Percentiles rank a stretch among this genome's conserved stretches.
These are phyloP conservation scores for Glossosoma conforme DNA, from an alignment of 1,140 invertebrate genomes.

Conservation along the genomic window DNA sequence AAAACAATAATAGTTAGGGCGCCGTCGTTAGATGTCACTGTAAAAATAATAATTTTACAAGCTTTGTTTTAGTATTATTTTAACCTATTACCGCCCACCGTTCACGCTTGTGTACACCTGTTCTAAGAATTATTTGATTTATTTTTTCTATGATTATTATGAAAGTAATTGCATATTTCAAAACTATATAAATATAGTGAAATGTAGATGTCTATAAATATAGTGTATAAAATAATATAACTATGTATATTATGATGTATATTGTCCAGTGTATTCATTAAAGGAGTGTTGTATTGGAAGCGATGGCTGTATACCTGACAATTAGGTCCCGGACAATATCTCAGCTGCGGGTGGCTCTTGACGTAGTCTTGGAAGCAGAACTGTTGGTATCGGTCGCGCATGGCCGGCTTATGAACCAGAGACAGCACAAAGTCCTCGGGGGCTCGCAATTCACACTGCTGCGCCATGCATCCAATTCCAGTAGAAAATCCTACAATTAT, in stretches of 20 bases:
- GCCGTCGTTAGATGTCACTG: too few relatives aligned
- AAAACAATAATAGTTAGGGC: too few relatives aligned
- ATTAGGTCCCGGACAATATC: slow-evolving; percentile 95
- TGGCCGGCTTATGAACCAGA: slow-evolving; percentile 69
- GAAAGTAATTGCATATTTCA: too few relatives aligned
- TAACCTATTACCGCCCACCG: too few relatives aligned
- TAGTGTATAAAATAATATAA: slow-evolving; percentile 5
- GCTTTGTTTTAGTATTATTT: too few relatives aligned
- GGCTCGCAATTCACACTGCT: slow-evolving; percentile 84
- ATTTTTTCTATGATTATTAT: too few relatives aligned
- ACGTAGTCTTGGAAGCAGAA: slow-evolving; percentile 96
- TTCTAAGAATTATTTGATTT: too few relatives aligned
- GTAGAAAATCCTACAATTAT: slow-evolving; percentile 57
- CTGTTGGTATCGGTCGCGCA: slow-evolving; percentile 90
- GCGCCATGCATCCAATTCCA: slow-evolving; percentile 95
- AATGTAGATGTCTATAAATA: slow-evolving; percentile 1
- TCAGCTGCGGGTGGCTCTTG: slow-evolving; percentile 81
- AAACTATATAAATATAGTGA: too few relatives aligned
- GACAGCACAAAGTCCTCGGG: slow-evolving; percentile 94
- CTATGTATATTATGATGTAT: slow-evolving; percentile 3
- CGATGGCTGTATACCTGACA: slow-evolving; percentile 67
- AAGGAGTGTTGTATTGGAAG: too few relatives aligned
- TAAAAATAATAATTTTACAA: too few relatives aligned
- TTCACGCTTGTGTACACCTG: too few relatives aligned
- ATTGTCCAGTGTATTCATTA: too few relatives aligned